Evolutionary conservation across 2,113 vertebrate genomes (phyloP), one percentile per base, ranked within the genome.

Genomic region (Ptilonorhynchus violaceus): DNA sequence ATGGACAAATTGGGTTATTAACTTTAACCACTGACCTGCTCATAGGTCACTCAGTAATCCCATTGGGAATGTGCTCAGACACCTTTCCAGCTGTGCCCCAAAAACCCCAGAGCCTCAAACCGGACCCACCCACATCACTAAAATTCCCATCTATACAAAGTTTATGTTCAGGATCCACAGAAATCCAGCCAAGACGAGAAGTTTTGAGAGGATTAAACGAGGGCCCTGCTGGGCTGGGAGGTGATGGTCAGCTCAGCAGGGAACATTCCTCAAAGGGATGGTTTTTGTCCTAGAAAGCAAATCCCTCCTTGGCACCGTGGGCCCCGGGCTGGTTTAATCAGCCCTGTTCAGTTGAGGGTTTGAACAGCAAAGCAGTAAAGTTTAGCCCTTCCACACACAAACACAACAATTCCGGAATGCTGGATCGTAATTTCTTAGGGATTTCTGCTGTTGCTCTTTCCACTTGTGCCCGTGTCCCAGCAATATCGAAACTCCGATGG

Each of bases 101-200:
- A 16, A 47, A 79, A 22, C 0, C 70, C 15, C 77, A 24, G 28
- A 15, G 3, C 22, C 35, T 49, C 55, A 20, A 21, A 15, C 21
- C 63, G 50, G 15, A 25, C 6, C 25, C 46, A 6, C 37, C 63
- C n/a, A 8, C 0, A 2, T 2, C 21, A 25, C 28, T 1, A 2
- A 64, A 23, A 24, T 16, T 11, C 68, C 16, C 68, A 5, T 14
- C 44, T 4, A 0, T 9, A 9, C 62, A 1, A 6, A 39, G 39
- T 17, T 8, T 3, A 16, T 1, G 2, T 13, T 19, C 60, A 24
- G 52, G 18, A n/a, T 6, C 42, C 19, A 0, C 37, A 47, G 46
- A 21, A 73, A 27, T 27, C 58, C 31, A 37, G 10, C 4, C 52
- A 24, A 25, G 58, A 1, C 20, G 5, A 24, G 8, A 21, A 14